These are phyloP conservation scores for Tenthredo mesomela DNA, from an alignment of 2,888 invertebrate species.

Conservation along the genomic window DNA sequence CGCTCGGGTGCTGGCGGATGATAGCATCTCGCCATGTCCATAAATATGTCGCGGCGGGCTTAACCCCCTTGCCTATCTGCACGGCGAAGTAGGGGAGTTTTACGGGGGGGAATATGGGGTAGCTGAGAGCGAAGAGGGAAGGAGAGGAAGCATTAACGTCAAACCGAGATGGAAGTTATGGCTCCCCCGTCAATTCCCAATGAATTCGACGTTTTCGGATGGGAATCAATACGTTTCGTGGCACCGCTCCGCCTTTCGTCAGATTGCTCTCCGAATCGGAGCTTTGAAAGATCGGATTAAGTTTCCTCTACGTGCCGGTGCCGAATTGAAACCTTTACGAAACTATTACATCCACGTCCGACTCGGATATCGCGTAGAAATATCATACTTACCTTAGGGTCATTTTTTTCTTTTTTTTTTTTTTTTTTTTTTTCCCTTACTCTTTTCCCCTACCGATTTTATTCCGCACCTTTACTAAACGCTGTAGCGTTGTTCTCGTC, in stretches of 20 bases:
- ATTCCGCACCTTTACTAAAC: neutral
- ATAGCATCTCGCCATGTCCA: slow-evolving; percentile 78
- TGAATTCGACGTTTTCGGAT: slow-evolving; percentile 77
- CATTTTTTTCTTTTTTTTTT: neutral
- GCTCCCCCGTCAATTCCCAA: slow-evolving; percentile 78
- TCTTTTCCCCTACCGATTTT: neutral
- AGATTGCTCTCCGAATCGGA: slow-evolving; percentile 46
- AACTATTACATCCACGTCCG: slow-evolving; percentile 29
- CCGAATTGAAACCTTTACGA: slow-evolving; percentile 47
- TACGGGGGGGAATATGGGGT: slow-evolving; percentile 31
- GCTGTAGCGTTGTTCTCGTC: slow-evolving; percentile 5
- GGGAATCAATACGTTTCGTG: slow-evolving; percentile 75
- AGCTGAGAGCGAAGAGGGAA: slow-evolving; percentile 21
- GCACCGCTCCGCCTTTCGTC: slow-evolving; percentile 53
- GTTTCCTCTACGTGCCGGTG: slow-evolving; percentile 38
- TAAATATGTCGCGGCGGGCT: slow-evolving; percentile 78
- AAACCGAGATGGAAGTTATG: slow-evolving; percentile 77
- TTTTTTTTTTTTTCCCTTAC: neutral
- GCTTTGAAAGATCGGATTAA: slow-evolving; percentile 52
- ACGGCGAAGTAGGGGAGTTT: slow-evolving; percentile 73
- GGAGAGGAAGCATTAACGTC: slow-evolving; percentile 74
- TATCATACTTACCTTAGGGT: neutral
- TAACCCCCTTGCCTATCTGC: slow-evolving; percentile 77
- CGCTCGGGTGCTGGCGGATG: slow-evolving; percentile 67
- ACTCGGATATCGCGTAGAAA: neutral